phyloP scores from a whole-genome alignment of 2,113 vertebrate genomes.

The Dinomys branickii region DNA sequence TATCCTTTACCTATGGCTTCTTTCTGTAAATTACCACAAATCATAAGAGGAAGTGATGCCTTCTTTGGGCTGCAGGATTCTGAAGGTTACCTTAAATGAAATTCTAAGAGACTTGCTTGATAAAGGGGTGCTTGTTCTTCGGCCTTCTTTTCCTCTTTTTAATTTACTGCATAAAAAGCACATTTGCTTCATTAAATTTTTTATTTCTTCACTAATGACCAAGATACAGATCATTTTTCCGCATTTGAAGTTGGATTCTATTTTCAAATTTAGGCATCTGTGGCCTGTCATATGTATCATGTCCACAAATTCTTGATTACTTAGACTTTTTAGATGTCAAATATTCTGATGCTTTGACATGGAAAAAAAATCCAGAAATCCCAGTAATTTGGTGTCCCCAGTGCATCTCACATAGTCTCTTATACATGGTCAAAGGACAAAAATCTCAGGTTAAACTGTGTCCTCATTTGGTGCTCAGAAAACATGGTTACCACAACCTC shows the following conservation, averaged over 20 bases:
- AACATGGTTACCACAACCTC: background rate
- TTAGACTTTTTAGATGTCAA: slow-evolving; percentile 45
- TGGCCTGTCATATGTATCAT: background rate
- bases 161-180: slow-evolving; percentile 1
- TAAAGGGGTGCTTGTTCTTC: background rate
- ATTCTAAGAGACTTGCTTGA: background rate
- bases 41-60: background rate
- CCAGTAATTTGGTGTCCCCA: background rate
- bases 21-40: background rate
- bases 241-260: background rate
- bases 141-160: slow-evolving; percentile 16
- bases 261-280: background rate
- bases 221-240: slow-evolving; percentile 27
- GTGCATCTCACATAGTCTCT: background rate
- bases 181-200: slow-evolving; percentile 15
- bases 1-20: no score
- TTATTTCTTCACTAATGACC: slow-evolving; percentile 16
- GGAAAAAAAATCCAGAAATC: background rate
- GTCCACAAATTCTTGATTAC: slow-evolving; percentile 9
- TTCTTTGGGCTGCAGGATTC: background rate
- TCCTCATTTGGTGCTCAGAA: background rate
- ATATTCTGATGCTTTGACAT: slow-evolving; percentile 46
- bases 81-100: background rate
- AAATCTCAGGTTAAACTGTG: background rate
- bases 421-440: background rate